phyloP scores from a whole-genome alignment of 2,888 invertebrate genomes.

The Oeneis ivallda region DNA sequence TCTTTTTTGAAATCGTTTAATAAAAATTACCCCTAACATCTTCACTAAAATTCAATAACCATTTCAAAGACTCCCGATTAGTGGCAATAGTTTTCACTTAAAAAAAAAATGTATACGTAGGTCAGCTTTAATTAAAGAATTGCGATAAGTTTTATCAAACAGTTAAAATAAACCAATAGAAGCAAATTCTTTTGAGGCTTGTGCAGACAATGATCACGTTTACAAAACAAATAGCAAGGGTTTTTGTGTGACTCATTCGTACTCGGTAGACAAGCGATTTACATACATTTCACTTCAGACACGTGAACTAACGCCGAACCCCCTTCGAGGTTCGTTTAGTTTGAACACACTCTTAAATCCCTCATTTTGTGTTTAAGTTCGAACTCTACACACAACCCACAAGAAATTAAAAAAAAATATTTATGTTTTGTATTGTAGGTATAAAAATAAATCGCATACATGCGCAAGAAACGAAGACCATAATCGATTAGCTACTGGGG shows the following conservation, averaged over 20 bases:
- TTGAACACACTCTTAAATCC: conserved; percentile 16
- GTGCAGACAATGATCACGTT: no score
- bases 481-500: conserved; percentile 24
- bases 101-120: no score
- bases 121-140: no score
- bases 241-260: conserved; percentile 28
- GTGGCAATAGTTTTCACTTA: no score
- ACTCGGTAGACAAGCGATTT: conserved; percentile 26
- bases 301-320: conserved; percentile 29
- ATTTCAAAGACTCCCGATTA: no score
- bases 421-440: neutral
- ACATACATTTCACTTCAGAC: conserved; percentile 22
- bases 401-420: neutral
- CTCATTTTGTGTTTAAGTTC: conserved; percentile 14
- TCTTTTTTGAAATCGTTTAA: no score
- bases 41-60: no score
- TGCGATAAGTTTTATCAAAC: no score
- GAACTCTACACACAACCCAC: neutral
- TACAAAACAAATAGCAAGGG: conserved; percentile 4
- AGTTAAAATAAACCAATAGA: no score
- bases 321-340: conserved; percentile 21
- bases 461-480: conserved; percentile 1
- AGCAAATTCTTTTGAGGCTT: no score
- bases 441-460: conserved; percentile 11
- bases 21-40: no score